phyloP scores from a whole-genome alignment of 2,113 vertebrate species.

The Upupa epops region DNA sequence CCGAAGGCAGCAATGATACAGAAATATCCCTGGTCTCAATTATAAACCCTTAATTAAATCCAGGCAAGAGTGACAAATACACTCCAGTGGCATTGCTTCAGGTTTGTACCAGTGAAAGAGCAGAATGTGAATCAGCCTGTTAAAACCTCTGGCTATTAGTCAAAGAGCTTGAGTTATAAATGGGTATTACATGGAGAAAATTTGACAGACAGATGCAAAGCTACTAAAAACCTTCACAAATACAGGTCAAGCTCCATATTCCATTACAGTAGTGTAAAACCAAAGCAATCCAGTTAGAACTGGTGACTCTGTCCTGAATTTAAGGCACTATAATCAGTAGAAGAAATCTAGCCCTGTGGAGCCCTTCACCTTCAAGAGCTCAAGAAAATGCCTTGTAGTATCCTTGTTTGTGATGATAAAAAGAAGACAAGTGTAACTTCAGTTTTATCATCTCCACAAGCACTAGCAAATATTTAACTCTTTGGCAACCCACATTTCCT shows the following conservation, averaged over 20 bases:
- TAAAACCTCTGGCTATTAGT: constrained; percentile 6
- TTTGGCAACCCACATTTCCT: constrained; percentile 20
- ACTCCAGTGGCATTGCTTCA: constrained; percentile 28
- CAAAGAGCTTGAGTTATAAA: background rate
- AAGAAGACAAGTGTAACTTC: background rate
- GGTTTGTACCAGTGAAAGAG: constrained; percentile 35
- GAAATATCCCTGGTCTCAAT: constrained; percentile 53
- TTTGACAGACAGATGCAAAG: background rate
- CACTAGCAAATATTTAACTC: constrained; percentile 73
- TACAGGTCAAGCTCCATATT: background rate
- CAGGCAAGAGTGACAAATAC: constrained; percentile 56
- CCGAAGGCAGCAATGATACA: constrained; percentile 37
- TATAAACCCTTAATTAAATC: constrained; percentile 58
- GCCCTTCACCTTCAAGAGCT: background rate
- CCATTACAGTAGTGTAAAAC: background rate
- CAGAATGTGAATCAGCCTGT: constrained; percentile 7
- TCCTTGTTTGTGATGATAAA: constrained; percentile 41
- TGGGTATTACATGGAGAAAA: background rate
- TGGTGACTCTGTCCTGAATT: background rate
- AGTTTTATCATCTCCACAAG: constrained; percentile 29
- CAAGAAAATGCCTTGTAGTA: constrained; percentile 4
- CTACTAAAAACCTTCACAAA: background rate
- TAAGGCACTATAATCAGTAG: background rate
- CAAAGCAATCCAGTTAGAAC: background rate
- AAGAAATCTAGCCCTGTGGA: constrained; percentile 14